These are phyloP conservation scores for Vanacampus margaritifer DNA, from an alignment of 2,113 vertebrate species.

Conservation along the genomic window DNA sequence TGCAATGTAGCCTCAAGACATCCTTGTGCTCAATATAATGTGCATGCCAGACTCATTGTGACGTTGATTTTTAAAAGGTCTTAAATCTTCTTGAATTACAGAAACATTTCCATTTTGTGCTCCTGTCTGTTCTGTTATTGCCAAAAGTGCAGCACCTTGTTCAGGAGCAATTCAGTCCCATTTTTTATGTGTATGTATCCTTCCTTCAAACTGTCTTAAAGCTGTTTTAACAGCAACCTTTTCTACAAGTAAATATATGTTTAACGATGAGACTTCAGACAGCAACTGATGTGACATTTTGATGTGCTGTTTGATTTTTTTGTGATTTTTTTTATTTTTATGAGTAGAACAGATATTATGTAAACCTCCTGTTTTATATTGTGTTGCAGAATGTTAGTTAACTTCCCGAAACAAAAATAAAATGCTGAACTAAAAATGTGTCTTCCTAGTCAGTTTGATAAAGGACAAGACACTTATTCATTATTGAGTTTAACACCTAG, in stretches of 20 bases:
- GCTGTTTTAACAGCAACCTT: constrained; percentile 46
- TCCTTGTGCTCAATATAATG: constrained; percentile 10
- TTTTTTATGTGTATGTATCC: constrained; percentile 4
- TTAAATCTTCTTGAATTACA: constrained; percentile 12
- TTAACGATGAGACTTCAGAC: constrained; percentile 27
- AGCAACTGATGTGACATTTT: constrained; percentile 16
- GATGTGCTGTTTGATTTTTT: constrained; percentile 16
- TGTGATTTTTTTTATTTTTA: not conserved
- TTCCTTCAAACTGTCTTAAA: constrained; percentile 52
- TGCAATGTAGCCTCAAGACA: constrained; percentile 12
- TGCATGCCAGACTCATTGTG: not conserved
- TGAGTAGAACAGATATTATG: constrained; percentile 8
- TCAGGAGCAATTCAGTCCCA: constrained; percentile 12
- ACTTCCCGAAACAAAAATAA: constrained; percentile 24
- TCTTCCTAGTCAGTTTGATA: not conserved
- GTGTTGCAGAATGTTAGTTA: constrained; percentile 18
- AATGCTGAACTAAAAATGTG: constrained; percentile 15
- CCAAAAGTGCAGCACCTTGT: constrained; percentile 40
- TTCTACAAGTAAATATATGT: constrained; percentile 44
- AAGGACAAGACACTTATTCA: too few species aligned
- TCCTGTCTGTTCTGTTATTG: constrained; percentile 9
- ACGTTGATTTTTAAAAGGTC: not conserved
- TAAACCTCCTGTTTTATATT: constrained; percentile 29
- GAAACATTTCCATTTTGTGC: constrained; percentile 12
- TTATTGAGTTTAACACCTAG: not conserved